Conservation (phyloP, 2,113 vertebrate species). For the Sialia sialis region DNA sequence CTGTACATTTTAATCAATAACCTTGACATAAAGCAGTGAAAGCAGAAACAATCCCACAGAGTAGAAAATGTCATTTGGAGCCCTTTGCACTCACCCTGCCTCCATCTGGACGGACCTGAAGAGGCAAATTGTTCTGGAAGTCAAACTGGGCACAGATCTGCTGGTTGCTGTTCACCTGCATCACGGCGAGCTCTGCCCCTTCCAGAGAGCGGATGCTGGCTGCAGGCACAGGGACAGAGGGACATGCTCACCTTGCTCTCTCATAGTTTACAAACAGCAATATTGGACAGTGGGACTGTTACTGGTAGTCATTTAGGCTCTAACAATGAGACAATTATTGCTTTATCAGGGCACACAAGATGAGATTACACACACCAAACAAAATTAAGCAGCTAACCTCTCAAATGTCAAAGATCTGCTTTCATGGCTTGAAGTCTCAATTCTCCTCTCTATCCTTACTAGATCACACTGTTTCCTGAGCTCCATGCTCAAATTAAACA, state of each 20-base stretch:
- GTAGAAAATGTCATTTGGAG: neutral
- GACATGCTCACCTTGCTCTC: neutral
- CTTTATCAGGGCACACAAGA: neutral
- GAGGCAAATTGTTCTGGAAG: conserved; percentile 61
- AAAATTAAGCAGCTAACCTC: neutral
- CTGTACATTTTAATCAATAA: neutral
- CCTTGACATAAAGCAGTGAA: neutral
- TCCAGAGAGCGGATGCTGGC: conserved; percentile 67
- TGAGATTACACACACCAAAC: neutral
- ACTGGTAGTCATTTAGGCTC: neutral
- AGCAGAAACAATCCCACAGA: neutral
- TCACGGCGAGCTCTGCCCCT: conserved; percentile 68
- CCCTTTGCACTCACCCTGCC: conserved; percentile 62
- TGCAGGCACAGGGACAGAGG: neutral
- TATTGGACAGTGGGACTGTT: neutral
- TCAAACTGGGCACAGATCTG: conserved; percentile 67
- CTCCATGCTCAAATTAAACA: neutral
- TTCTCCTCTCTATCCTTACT: neutral
- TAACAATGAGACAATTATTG: neutral
- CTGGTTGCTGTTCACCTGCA: conserved; percentile 68
- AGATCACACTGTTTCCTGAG: neutral
- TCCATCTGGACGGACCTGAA: conserved; percentile 44
- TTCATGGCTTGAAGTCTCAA: neutral
- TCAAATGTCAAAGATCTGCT: neutral
- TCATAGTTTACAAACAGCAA: neutral